Conservation (phyloP, 2,797 vertebrate genomes). For the Masticophis lateralis region DNA sequence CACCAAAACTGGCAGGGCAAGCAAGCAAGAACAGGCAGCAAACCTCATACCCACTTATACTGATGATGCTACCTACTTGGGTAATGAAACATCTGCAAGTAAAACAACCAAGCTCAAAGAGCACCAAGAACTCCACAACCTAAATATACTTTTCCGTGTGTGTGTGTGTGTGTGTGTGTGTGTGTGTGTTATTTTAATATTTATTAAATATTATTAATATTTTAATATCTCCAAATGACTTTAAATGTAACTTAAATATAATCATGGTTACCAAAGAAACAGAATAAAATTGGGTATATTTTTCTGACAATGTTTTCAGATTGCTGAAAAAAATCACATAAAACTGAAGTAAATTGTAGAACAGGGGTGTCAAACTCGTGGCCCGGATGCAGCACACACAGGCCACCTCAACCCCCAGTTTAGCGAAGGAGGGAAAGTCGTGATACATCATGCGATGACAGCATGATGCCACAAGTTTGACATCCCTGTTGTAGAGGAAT, state of each 20-base stretch:
- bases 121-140: background rate
- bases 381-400: too few relatives aligned
- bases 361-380: too few relatives aligned
- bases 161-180: too few relatives aligned
- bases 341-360: background rate
- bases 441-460: too few relatives aligned
- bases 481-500: background rate
- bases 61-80: background rate
- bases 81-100: background rate
- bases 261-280: background rate
- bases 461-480: too few relatives aligned
- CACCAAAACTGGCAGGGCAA: background rate
- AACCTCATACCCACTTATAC: background rate
- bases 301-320: background rate
- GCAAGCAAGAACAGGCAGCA: background rate
- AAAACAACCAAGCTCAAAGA: background rate
- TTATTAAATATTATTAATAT: conserved; percentile 14
- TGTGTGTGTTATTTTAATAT: too few relatives aligned
- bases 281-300: background rate
- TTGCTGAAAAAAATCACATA: conserved; percentile 11
- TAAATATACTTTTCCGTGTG: too few relatives aligned
- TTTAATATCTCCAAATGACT: background rate
- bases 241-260: conserved; percentile 30
- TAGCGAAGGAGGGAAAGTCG: too few relatives aligned
- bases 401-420: too few relatives aligned